A percentile compares a stretch with the other conserved stretches of the same genome.
Conservation (phyloP, 2,797 vertebrate genomes). For the Helarctos malayanus region DNA sequence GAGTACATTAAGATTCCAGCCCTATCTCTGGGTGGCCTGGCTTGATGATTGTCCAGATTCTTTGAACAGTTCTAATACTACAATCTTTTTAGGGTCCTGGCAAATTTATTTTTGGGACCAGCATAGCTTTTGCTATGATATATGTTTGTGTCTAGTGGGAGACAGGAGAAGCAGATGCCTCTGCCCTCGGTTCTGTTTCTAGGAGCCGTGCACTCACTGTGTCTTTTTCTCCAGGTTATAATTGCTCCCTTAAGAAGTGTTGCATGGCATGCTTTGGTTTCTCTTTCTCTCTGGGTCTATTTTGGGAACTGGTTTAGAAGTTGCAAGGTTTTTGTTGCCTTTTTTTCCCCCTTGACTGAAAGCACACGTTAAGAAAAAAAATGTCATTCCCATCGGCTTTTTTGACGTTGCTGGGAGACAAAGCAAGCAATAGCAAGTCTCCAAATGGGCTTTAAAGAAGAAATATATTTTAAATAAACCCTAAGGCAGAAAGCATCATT, state of each 20-base stretch:
- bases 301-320: constrained; percentile 81
- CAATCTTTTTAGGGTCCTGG: not conserved
- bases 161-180: not conserved
- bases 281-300: constrained; percentile 82
- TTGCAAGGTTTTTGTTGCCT: constrained; percentile 57
- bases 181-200: constrained; percentile 4
- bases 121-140: not conserved
- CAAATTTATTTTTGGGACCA: not conserved
- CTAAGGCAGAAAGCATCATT: constrained; percentile 64
- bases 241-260: constrained; percentile 86
- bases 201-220: constrained; percentile 30
- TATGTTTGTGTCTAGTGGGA: not conserved
- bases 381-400: constrained; percentile 55
- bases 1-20: not conserved
- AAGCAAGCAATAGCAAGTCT: constrained; percentile 73
- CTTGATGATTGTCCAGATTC: not conserved
- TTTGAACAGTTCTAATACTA: not conserved
- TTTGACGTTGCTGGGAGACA: constrained; percentile 79
- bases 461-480: constrained; percentile 79
- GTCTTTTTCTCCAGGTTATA: constrained; percentile 79
- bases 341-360: constrained; percentile 70
- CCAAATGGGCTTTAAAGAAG: constrained; percentile 75
- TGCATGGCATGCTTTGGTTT: constrained; percentile 58
- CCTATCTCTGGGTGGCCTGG: not conserved
- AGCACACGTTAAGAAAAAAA: constrained; percentile 23